Evolutionary conservation across 2,797 vertebrate genomes (phyloP).

Genomic region (Parauchenoglanis ngamensis): DNA sequence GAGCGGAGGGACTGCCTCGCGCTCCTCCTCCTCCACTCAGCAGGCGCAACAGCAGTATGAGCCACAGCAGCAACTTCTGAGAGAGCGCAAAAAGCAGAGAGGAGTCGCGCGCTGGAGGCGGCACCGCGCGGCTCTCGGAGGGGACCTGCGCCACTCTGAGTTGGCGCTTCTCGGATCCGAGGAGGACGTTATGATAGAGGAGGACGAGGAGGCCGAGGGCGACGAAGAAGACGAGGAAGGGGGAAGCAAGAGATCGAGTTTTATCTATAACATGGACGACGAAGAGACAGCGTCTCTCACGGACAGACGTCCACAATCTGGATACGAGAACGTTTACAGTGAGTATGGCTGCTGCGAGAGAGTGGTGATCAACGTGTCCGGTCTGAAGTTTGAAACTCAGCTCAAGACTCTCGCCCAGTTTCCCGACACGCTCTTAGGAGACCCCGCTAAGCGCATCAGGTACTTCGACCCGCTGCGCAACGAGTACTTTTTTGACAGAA

Average conservation of each 20-base stretch:
- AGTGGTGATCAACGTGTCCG: slow-evolving; percentile 97
- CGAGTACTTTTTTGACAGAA: slow-evolving; percentile 97
- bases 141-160: slow-evolving; percentile 89
- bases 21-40: slow-evolving; percentile 74
- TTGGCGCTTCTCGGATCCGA: slow-evolving; percentile 92
- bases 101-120: slow-evolving; percentile 80
- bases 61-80: slow-evolving; percentile 71
- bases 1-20: slow-evolving; percentile 74
- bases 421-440: slow-evolving; percentile 92
- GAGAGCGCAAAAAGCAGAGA: slow-evolving; percentile 76
- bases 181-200: slow-evolving; percentile 91
- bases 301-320: slow-evolving; percentile 83
- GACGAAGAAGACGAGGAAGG: slow-evolving; percentile 67
- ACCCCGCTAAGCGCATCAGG: slow-evolving; percentile 90
- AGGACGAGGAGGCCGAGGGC: slow-evolving; percentile 77
- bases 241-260: slow-evolving; percentile 76
- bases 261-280: slow-evolving; percentile 82
- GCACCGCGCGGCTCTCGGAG: slow-evolving; percentile 83
- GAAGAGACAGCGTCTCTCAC: slow-evolving; percentile 84
- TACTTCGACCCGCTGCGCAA: slow-evolving; percentile 98
- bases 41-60: slow-evolving; percentile 73
- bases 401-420: slow-evolving; percentile 94
- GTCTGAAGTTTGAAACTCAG: slow-evolving; percentile 94
- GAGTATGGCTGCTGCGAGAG: slow-evolving; percentile 93
- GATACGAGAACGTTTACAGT: slow-evolving; percentile 85